Conservation (phyloP, 2,113 vertebrate genomes). For the Phodopus roborovskii region DNA sequence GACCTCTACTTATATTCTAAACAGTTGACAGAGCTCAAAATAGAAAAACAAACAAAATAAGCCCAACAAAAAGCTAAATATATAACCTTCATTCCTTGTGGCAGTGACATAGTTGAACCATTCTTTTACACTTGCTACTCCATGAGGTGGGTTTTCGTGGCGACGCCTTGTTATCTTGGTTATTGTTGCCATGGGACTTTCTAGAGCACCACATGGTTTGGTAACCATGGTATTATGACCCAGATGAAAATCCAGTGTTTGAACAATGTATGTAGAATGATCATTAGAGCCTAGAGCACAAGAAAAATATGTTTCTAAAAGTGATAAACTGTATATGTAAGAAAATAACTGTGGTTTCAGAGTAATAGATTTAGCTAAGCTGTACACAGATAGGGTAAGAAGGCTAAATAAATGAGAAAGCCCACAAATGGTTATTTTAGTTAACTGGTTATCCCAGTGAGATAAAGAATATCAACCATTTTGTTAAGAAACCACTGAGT, state of each 20-base stretch:
- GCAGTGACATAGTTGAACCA: conserved; percentile 99
- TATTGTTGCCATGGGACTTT: conserved; percentile 99
- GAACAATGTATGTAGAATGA: conserved; percentile 97
- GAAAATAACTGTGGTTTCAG: background rate
- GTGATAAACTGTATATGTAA: conserved; percentile 46
- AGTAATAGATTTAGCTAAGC: background rate
- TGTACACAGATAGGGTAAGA: background rate
- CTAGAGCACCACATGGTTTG: conserved; percentile 96
- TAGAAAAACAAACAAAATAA: background rate
- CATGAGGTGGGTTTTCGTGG: conserved; percentile 98
- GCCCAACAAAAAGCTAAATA: background rate
- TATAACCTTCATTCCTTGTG: conserved; percentile 96
- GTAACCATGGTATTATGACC: conserved; percentile 99
- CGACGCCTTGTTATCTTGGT: conserved; percentile 97
- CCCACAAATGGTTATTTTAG: background rate
- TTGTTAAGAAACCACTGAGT: background rate
- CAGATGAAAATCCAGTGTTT: conserved; percentile 97
- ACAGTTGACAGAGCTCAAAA: background rate
- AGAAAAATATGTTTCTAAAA: conserved; percentile 36
- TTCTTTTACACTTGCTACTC: conserved; percentile 97
- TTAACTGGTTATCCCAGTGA: conserved; percentile 10
- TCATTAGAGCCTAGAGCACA: conserved; percentile 91
- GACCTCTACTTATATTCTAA: conserved; percentile 57
- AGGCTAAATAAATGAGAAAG: background rate
- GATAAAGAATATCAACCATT: conserved; percentile 21